phyloP scores from a whole-genome alignment of 2,797 vertebrate genomes.

The Microhierax caerulescens region DNA sequence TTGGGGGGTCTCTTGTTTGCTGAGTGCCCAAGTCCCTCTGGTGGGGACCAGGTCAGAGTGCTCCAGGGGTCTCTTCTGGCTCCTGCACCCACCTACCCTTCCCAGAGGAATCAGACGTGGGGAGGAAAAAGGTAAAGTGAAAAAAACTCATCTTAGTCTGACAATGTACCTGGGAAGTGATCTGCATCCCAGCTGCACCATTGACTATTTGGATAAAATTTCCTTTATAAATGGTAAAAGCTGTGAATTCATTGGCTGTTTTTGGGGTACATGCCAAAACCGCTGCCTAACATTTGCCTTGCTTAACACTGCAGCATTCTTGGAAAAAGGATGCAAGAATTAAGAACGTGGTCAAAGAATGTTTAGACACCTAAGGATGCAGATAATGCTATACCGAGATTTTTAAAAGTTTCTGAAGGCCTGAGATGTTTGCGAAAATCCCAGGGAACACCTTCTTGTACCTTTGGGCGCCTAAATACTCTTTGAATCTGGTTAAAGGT shows the following conservation, averaged over 20 bases:
- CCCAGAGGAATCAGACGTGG: neutral
- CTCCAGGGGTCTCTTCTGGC: neutral
- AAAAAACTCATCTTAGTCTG: neutral
- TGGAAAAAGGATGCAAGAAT: neutral
- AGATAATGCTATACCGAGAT: neutral
- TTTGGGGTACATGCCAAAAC: neutral
- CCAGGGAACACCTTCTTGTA: neutral
- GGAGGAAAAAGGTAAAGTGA: neutral
- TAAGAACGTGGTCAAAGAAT: neutral
- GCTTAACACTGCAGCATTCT: neutral
- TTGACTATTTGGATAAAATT: neutral
- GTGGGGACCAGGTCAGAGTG: neutral
- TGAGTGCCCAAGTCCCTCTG: neutral
- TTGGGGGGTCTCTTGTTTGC: neutral
- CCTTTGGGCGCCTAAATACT: neutral
- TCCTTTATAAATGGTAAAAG: neutral
- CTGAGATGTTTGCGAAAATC: neutral
- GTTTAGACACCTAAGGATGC: neutral
- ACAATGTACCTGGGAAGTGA: neutral
- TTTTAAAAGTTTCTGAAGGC: neutral
- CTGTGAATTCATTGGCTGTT: neutral
- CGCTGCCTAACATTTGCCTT: neutral
- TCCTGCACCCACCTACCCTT: accelerated
- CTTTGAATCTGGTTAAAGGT: neutral
- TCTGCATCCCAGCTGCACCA: neutral